Base-by-base conservation (phyloP, 92 coral and sea anemone species). In the Zoanthus sociatus region DNA sequence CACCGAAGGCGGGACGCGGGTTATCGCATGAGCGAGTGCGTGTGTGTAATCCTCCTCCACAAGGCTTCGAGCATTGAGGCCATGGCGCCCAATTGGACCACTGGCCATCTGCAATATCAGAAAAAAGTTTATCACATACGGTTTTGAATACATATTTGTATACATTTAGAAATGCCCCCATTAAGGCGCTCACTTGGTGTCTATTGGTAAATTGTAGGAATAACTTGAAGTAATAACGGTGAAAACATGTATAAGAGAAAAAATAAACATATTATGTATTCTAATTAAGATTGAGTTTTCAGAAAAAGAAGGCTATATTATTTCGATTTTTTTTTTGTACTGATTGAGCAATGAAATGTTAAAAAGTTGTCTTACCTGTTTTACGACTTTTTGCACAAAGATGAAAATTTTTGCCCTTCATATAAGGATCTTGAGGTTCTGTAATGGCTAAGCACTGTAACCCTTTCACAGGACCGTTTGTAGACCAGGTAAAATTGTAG, bases 21-120 rank as follows among this genome's bases (percentile, higher is more conserved):
- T 97, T 97, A 76, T 95, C 94, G 82, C 99, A 97, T 2, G 92
- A 8, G 48, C 99, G 94, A 46, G 81, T 63, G 9, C 93, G 93
- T 37, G 89, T 90, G 21, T 95, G 98, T 51, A 89, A 18, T 5
- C 99, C 99, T 0, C 98, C 98, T 5, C 99, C 99, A 73, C 99
- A 97, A 26, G 84, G 87, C 3, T 90, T 93, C 21, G 90, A 83
- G 60, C 99, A 97, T 7, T 79, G 74, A 18, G 92, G 82, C 99
- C 99, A 97, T 0, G 93, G 87, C 7, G 92, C 69, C 99, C 99
- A 97, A 0, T 66, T 56, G 18, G 95, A 93, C 99, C 99, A 97
- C 10, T 89, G 73, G n/a, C 99, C 99, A 72, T 97, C 98, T 93
- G 86, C 70, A 76, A 31, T 16, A 51, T 3, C 42, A 30, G 42